Evolutionary conservation across 2,797 vertebrate genomes (phyloP), one percentile per base, ranked within the genome.

Genomic region (Champsocephalus esox): DNA sequence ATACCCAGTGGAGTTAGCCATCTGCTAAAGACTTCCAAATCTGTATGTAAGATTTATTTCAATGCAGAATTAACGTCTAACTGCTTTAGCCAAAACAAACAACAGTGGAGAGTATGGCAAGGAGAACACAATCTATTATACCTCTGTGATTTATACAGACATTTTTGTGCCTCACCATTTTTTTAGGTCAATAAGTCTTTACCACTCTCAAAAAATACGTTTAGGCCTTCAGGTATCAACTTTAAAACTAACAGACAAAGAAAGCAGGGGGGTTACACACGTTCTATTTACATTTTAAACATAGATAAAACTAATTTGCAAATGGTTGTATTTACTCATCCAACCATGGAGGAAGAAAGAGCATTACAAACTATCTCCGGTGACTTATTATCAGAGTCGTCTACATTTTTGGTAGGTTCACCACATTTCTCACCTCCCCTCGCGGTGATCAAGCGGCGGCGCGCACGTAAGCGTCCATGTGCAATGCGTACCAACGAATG

Each of bases 1-100:
- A 16, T 19, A 50, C 32, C 10, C 49, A 43, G 28, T 58, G n/a
- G 24, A 24, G 44, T 17, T 21, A 21, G 52, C n/a, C 32, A 50
- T 43, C 12, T 70, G 21, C 34, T 54, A 34, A 71, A 12, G 56
- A 60, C 46, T 13, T 68, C 12, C 24, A 70, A 13, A 38, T 66
- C 7, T 59, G 56, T 50, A 38, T 14, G 32, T 66, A 34, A n/a
- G 28, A 19, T 57, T 12, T 34, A 17, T 48, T 13, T 69, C 10
- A 52, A 21, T 9, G 34, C 16, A n/a, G 14, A 19, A 55, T 55
- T 13, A 32, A 57, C 21, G 9, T 48, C 44, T 46, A 34, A 57
- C 28, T 14, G n/a, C 16, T n/a, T 46, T 32, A 32, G 49, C 32
- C n/a, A 52, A 21, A 50, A 52, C 62, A 43, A 43, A 50, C 5